Conservation (phyloP, 1,140 invertebrate genomes). For the Drosophila dunni region DNA sequence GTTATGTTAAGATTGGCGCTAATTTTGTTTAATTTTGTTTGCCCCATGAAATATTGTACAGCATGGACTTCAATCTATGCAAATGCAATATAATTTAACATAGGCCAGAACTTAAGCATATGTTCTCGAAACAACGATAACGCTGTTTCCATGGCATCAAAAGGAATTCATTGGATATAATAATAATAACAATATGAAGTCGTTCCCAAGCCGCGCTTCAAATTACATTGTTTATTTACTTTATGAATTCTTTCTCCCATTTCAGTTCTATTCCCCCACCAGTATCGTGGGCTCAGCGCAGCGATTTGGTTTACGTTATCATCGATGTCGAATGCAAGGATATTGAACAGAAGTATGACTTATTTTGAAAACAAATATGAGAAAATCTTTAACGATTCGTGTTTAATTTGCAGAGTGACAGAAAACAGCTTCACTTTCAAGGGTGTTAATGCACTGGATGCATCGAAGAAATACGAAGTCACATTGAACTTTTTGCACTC, state of each 20-base stretch:
- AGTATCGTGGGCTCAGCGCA: slow-evolving; percentile 96
- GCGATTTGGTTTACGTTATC: slow-evolving; percentile 92
- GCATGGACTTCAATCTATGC: slow-evolving; percentile 59
- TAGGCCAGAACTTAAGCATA: slow-evolving; percentile 15
- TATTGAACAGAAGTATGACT: slow-evolving; percentile 89
- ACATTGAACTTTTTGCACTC: slow-evolving; percentile 92
- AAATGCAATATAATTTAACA: slow-evolving; percentile 35
- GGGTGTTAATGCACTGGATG: slow-evolving; percentile 91
- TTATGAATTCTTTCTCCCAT: slow-evolving; percentile 13
- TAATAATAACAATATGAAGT: background rate
- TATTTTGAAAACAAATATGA: slow-evolving; percentile 1
- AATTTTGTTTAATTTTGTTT: slow-evolving; percentile 50
- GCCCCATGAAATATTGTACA: slow-evolving; percentile 32
- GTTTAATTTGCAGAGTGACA: slow-evolving; percentile 87
- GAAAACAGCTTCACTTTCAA: slow-evolving; percentile 93
- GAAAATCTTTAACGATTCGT: background rate
- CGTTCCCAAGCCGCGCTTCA: slow-evolving; percentile 18
- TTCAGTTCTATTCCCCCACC: slow-evolving; percentile 89
- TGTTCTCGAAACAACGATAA: slow-evolving; percentile 29
- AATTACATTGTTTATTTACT: slow-evolving; percentile 42
- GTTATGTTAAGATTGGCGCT: slow-evolving; percentile 67
- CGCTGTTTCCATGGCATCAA: slow-evolving; percentile 53
- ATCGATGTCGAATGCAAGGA: slow-evolving; percentile 95
- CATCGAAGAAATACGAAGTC: slow-evolving; percentile 93
- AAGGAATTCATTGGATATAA: background rate